Evolutionary conservation across 2,113 vertebrate genomes (phyloP).

Genomic region (Odontesthes bonariensis): DNA sequence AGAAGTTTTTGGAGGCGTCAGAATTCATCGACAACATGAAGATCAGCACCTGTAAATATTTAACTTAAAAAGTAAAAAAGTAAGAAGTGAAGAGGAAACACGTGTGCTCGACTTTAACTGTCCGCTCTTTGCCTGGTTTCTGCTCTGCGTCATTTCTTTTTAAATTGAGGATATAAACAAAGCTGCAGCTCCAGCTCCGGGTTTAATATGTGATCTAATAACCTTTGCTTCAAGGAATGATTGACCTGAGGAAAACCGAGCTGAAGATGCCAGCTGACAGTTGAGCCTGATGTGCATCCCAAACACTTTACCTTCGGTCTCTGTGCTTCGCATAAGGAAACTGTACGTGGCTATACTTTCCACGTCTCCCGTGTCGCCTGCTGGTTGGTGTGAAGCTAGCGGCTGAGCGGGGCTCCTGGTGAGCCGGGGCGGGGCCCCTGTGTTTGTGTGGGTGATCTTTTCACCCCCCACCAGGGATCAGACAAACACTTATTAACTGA

Average conservation of each 20-base stretch:
- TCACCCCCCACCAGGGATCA: slow-evolving; percentile 68
- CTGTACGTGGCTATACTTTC: background rate
- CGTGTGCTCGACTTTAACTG: too few relatives aligned
- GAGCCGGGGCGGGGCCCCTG: background rate
- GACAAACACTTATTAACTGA: slow-evolving; percentile 86
- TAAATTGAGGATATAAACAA: background rate
- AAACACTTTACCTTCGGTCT: background rate
- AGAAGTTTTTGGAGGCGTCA: too few relatives aligned
- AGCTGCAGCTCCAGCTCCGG: background rate
- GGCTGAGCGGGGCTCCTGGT: background rate
- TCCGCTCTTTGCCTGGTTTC: too few relatives aligned
- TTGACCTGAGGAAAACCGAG: slow-evolving; percentile 36
- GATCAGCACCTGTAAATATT: too few relatives aligned
- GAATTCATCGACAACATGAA: too few relatives aligned
- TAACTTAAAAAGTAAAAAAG: too few relatives aligned
- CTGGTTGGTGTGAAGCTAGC: slow-evolving; percentile 38
- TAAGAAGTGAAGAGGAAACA: too few relatives aligned
- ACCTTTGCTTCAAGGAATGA: slow-evolving; percentile 42
- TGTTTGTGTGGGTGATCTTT: slow-evolving; percentile 57
- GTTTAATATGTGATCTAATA: slow-evolving; percentile 66
- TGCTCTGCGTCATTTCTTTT: too few relatives aligned
- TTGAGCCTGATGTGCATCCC: background rate
- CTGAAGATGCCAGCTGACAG: background rate
- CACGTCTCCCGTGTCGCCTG: background rate
- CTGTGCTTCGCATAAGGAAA: background rate